These are phyloP conservation scores for Colletes gigas DNA, from an alignment of 1,140 invertebrate species.

Conservation along the genomic window DNA sequence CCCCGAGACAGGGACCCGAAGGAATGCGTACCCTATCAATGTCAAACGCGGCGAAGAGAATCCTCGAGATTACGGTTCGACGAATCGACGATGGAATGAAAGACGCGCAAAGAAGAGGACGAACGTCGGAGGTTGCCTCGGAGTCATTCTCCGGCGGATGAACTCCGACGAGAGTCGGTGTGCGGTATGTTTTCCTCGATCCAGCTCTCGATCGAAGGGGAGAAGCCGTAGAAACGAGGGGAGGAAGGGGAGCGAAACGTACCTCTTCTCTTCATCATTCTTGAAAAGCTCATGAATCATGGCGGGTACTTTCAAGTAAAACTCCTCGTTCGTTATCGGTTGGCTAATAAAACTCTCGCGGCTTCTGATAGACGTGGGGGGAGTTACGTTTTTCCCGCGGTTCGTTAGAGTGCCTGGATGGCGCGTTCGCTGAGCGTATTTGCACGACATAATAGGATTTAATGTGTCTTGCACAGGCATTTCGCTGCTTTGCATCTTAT, in stretches of 20 bases:
- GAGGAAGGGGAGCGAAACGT: slow-evolving; percentile 18
- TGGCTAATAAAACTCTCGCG: slow-evolving; percentile 64
- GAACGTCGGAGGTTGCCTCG: slow-evolving; percentile 14
- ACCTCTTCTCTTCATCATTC: slow-evolving; percentile 54
- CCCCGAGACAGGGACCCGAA: slow-evolving; percentile 5
- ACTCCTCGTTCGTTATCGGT: slow-evolving; percentile 64
- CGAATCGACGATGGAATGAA: slow-evolving; percentile 29
- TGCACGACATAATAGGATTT: no score
- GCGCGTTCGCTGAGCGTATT: neutral
- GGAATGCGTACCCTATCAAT: slow-evolving; percentile 45
- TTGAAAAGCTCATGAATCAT: slow-evolving; percentile 65
- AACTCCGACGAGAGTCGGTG: slow-evolving; percentile 30
- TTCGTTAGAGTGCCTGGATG: neutral
- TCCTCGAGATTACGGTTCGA: slow-evolving; percentile 51
- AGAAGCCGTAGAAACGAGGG: neutral
- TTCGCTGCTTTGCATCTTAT: no score
- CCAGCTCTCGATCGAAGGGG: slow-evolving; percentile 16
- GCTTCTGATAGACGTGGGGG: slow-evolving; percentile 52
- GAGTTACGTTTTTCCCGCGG: slow-evolving; percentile 19
- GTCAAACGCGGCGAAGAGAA: slow-evolving; percentile 47
- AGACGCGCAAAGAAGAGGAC: slow-evolving; percentile 22
- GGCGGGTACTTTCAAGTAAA: slow-evolving; percentile 46
- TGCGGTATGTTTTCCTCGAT: slow-evolving; percentile 57
- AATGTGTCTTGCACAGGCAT: no score
- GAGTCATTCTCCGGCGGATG: neutral